phyloP scores from a whole-genome alignment of 2,888 invertebrate species.

The Archaeoteleia sp. region DNA sequence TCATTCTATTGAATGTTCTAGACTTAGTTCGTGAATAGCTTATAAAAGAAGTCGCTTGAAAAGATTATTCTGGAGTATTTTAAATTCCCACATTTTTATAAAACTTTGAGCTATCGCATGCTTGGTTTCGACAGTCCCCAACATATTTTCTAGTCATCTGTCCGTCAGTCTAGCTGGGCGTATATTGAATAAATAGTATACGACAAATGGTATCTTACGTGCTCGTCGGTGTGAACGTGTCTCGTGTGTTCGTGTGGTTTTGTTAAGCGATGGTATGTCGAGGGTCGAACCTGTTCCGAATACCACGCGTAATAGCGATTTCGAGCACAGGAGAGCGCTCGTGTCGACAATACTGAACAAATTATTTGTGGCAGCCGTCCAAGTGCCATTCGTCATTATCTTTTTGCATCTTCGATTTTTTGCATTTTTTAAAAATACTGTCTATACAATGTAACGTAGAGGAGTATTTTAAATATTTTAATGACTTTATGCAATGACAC shows the following conservation, averaged over 20 bases:
- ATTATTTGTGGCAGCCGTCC: background rate
- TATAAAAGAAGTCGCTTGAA: too few relatives aligned
- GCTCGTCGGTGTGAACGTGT: conserved; percentile 32
- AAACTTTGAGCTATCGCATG: conserved; percentile 11
- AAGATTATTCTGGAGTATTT: background rate
- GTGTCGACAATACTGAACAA: conserved; percentile 29
- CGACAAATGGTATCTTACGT: conserved; percentile 52
- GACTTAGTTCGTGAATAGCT: conserved; percentile 1
- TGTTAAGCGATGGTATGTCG: conserved; percentile 61
- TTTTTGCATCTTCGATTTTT: conserved; percentile 3
- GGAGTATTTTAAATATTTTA: too few relatives aligned
- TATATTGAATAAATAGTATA: conserved; percentile 51
- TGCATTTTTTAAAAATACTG: too few relatives aligned
- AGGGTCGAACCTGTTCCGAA: conserved; percentile 69
- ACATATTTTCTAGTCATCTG: conserved; percentile 33
- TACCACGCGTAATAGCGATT: conserved; percentile 54
- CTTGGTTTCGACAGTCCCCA: conserved; percentile 6
- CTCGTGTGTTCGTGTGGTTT: conserved; percentile 56
- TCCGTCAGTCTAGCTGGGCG: conserved; percentile 25
- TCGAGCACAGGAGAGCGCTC: conserved; percentile 37
- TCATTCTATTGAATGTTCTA: too few relatives aligned
- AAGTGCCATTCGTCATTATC: background rate
- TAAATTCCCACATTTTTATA: background rate
- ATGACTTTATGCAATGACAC: too few relatives aligned
- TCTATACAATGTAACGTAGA: too few relatives aligned